Percentiles rank a stretch among this genome's conserved stretches.
phyloP scores from a whole-genome alignment of 2,888 invertebrate species.

The Lithophane ornitopus region DNA sequence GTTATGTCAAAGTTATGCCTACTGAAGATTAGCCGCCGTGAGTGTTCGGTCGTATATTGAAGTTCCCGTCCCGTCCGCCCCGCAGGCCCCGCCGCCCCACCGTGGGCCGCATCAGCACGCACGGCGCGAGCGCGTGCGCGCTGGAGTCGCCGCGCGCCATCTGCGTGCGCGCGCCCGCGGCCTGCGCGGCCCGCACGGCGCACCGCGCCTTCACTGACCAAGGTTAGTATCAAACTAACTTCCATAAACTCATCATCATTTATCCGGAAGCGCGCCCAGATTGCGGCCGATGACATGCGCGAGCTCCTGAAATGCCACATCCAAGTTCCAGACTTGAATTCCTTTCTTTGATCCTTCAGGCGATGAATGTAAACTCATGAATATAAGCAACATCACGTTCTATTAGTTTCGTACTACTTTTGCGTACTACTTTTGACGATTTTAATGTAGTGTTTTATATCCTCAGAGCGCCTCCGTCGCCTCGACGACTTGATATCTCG shows the following conservation, averaged over 20 bases:
- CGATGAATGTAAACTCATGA: no score
- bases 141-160: constrained; percentile 72
- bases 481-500: constrained; percentile 81
- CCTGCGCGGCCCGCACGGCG: constrained; percentile 46
- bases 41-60: not conserved
- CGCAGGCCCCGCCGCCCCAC: constrained; percentile 70
- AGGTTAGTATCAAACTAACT: constrained; percentile 63
- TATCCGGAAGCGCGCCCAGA: not conserved
- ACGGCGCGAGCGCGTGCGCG: constrained; percentile 65
- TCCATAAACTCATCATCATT: not conserved
- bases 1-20: no score
- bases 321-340: no score
- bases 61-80: no score
- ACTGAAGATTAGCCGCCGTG: no score
- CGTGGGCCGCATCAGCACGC: constrained; percentile 78
- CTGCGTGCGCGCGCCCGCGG: constrained; percentile 67
- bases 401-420: not conserved
- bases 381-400: not conserved
- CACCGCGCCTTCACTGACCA: constrained; percentile 70
- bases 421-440: not conserved
- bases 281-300: not conserved
- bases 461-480: constrained; percentile 83
- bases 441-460: fast-evolving
- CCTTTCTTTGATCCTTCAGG: not conserved
- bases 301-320: no score